phyloP scores from a whole-genome alignment of 2,113 vertebrate species.

The Illadopsis cleaveri region DNA sequence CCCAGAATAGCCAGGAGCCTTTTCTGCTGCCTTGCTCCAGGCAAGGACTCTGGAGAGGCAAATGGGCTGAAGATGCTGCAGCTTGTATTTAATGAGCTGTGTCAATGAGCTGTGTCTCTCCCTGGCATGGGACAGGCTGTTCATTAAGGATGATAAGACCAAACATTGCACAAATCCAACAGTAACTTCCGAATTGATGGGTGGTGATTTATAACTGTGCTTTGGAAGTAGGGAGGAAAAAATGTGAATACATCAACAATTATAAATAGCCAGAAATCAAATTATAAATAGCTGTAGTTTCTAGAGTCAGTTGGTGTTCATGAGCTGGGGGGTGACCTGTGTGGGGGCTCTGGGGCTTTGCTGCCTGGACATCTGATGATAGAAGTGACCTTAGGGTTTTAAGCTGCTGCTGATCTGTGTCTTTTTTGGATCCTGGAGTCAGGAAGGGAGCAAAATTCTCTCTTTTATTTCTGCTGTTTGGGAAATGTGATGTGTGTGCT shows the following conservation, averaged over 20 bases:
- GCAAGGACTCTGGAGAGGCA: not conserved
- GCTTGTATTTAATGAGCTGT: not conserved
- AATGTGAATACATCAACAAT: not conserved
- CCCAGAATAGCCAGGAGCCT: not conserved
- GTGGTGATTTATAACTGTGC: not conserved
- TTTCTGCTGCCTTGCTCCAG: not conserved
- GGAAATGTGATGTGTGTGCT: not conserved
- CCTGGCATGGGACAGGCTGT: not conserved
- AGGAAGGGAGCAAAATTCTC: not conserved
- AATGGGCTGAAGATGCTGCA: not conserved
- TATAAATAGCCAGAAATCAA: not conserved
- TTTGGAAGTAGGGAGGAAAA: not conserved
- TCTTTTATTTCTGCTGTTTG: not conserved
- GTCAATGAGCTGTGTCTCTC: not conserved
- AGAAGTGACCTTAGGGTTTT: not conserved
- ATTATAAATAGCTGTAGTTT: not conserved
- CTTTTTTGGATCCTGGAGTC: not conserved
- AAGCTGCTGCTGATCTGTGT: not conserved
- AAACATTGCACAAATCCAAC: not conserved
- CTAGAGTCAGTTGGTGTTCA: not conserved
- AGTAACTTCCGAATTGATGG: not conserved
- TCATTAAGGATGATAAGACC: not conserved
- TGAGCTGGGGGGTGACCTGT: not conserved
- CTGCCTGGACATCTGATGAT: not conserved
- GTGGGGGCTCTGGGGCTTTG: not conserved